Conservation (phyloP, 2,113 vertebrate species). For the Bolborhynchus lineola region DNA sequence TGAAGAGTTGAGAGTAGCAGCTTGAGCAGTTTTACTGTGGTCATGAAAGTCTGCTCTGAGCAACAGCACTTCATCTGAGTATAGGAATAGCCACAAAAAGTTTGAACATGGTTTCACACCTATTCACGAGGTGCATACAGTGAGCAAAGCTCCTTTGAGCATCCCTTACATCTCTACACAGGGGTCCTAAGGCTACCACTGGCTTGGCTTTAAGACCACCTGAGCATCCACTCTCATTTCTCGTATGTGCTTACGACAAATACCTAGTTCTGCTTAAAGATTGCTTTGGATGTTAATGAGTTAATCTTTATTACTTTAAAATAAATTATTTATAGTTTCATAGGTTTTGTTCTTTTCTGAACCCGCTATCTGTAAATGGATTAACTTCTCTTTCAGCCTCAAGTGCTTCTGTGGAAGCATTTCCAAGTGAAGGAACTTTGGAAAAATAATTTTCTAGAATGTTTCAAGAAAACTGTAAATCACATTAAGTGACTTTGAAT, state of each 20-base stretch:
- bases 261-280: neutral
- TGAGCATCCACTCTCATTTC: neutral
- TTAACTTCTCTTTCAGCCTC: slow-evolving; percentile 13
- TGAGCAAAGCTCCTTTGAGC: neutral
- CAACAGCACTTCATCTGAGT: neutral
- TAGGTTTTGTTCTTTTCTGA: slow-evolving; percentile 11
- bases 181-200: neutral
- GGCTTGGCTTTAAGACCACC: neutral
- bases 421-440: slow-evolving; percentile 25
- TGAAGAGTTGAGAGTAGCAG: neutral
- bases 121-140: neutral
- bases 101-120: accelerated
- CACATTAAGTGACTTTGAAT: neutral
- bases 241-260: neutral
- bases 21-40: neutral
- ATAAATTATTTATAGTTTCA: neutral
- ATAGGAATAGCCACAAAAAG: neutral
- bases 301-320: neutral
- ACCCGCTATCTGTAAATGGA: neutral
- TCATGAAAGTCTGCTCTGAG: neutral
- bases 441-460: slow-evolving; percentile 29
- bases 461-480: slow-evolving; percentile 20
- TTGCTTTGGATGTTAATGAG: neutral
- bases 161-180: neutral
- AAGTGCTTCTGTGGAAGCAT: slow-evolving; percentile 10